Base-by-base conservation (phyloP, 2,888 invertebrate genomes). In the Nebria brevicollis region DNA sequence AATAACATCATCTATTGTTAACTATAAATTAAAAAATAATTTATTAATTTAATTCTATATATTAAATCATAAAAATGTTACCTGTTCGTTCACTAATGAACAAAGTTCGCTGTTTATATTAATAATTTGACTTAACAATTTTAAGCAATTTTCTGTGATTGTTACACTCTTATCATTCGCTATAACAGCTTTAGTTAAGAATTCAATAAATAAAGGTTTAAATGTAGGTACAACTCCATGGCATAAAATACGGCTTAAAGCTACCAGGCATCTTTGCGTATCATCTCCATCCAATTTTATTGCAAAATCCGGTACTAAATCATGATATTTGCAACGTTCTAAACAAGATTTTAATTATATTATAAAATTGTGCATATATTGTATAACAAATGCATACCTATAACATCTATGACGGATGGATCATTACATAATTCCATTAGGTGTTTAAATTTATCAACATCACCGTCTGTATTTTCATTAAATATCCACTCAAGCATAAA, bases 401-500 rank as follows among this genome's bases (percentile, higher is more conserved):
- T 80, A 75, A 68, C 65, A 64, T 75, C 26, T 8, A 80, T n/a
- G 34, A 70, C 68, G n/a, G 73, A 54, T 70, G 64, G 25, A 80
- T 80, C 80, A 65, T 80, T 70, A 72, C 80, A 75, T 34, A 80
- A 43, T 8, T 80, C 65, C 34, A 70, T 70, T 26, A 80, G 64
- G 64, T 70, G 70, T 64, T 70, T 68, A 11, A 80, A 13, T 72
- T 80, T 80, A 15, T 80, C 80, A 13, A 13, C 8, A 54, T 54
- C 54, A 0, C 81, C 77, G 26, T 84, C 83, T 34, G 54, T 54
- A 54, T 80, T 77, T 6, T 86, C 83, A 75, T 86, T 83, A 54
- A 87, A 86, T 72, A 88, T 88, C 65, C 85, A 84, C 34, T 85
- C 84, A 15, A 87, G 82, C 72, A 85, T 84, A 82, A 85, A 85